A percentile compares a stretch with the other conserved stretches of the same genome.
Evolutionary conservation across 2,797 vertebrate species (phyloP).

Genomic region (Heliangelus exortis): DNA sequence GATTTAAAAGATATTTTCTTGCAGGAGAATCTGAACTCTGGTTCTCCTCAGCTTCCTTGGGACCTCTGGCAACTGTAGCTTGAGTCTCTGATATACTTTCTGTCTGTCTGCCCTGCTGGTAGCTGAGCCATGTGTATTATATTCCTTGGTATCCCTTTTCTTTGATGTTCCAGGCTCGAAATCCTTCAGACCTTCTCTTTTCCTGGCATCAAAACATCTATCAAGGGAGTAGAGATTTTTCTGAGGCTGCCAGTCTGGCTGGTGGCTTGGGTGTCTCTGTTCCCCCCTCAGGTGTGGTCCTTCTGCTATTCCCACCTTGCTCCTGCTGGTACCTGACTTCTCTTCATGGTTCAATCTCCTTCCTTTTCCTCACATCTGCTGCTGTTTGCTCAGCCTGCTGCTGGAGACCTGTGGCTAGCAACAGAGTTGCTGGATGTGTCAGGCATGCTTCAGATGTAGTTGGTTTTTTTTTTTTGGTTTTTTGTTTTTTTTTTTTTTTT

Average conservation of each 20-base stretch:
- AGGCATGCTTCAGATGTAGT: not conserved
- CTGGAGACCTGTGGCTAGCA: not conserved
- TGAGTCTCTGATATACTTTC: not conserved
- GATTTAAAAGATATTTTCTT: not conserved
- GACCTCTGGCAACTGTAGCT: not conserved
- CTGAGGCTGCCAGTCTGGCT: not conserved
- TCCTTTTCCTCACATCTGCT: not conserved
- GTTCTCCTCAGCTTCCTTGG: not conserved
- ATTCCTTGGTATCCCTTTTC: not conserved
- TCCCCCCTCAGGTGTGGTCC: not conserved
- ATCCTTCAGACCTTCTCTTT: not conserved
- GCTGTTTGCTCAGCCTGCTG: not conserved
- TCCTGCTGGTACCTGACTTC: not conserved
- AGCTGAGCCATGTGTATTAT: not conserved
- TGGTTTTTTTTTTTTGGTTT: not conserved
- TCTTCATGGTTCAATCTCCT: not conserved
- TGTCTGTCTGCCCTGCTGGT: not conserved
- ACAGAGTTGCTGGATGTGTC: not conserved
- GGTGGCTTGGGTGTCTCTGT: not conserved
- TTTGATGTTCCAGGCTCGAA: not conserved
- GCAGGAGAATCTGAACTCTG: not conserved
- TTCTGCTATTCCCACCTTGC: not conserved
- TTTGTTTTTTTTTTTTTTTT: too few species aligned
- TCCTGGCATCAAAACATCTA: not conserved
- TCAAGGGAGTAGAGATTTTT: not conserved